These are phyloP conservation scores for Erythrocebus patas DNA, from an alignment of 2,113 vertebrate species.

Conservation along the genomic window DNA sequence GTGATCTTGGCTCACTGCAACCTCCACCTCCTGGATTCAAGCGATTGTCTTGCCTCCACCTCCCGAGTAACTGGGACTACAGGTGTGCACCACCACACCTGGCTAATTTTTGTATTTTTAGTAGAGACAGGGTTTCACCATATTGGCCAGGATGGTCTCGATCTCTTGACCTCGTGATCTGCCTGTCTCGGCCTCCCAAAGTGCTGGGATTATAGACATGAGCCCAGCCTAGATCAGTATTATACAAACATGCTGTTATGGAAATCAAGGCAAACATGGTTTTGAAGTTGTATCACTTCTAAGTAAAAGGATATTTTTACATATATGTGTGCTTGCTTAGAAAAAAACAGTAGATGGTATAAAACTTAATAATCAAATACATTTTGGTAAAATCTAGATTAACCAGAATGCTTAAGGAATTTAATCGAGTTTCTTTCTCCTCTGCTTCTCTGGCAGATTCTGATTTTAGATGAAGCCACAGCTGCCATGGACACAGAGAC, in stretches of 20 bases:
- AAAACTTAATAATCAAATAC: not conserved
- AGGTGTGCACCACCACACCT: too few species aligned
- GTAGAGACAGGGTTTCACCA: too few species aligned
- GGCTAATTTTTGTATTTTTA: too few species aligned
- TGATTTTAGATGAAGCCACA: conserved; percentile 96
- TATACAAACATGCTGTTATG: accelerated
- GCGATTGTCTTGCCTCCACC: too few species aligned
- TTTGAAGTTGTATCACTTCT: not conserved
- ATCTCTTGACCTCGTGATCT: too few species aligned
- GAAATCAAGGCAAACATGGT: not conserved
- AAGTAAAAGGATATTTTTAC: not conserved
- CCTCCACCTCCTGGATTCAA: too few species aligned
- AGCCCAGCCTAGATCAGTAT: not conserved
- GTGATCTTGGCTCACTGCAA: too few species aligned
- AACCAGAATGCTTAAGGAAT: not conserved
- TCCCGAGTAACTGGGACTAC: too few species aligned
- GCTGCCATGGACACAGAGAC: conserved; percentile 97
- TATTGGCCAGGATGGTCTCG: too few species aligned
- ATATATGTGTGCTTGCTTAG: not conserved
- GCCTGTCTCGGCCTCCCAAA: too few species aligned
- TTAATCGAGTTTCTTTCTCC: not conserved
- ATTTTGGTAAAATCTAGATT: not conserved
- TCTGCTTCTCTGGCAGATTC: conserved; percentile 84
- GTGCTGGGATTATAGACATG: too few species aligned
- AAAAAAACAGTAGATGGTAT: not conserved